Conservation (phyloP, 1,140 invertebrate genomes). For the Homalodisca vitripennis region DNA sequence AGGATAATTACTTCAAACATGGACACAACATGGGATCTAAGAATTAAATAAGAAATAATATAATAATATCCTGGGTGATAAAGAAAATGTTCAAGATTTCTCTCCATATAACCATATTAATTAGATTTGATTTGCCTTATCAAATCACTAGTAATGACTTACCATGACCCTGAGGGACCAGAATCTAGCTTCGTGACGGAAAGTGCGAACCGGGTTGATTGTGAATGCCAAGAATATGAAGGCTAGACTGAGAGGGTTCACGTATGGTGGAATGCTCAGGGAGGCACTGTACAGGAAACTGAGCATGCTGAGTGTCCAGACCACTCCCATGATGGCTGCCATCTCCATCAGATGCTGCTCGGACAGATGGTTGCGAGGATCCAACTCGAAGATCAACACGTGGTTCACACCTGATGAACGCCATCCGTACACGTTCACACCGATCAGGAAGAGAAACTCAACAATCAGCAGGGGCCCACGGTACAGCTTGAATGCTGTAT, state of each 20-base stretch:
- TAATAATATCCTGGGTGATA: too few relatives aligned
- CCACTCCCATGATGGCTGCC: constrained; percentile 78
- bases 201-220: constrained; percentile 76
- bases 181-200: constrained; percentile 73
- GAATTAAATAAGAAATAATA: too few relatives aligned
- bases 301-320: constrained; percentile 74
- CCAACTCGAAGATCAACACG: constrained; percentile 90
- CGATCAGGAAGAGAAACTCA: constrained; percentile 81
- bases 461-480: constrained; percentile 80
- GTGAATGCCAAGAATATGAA: constrained; percentile 70
- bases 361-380: constrained; percentile 83
- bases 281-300: constrained; percentile 67
- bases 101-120: too few relatives aligned
- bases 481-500: constrained; percentile 66
- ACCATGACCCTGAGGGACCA: constrained; percentile 55
- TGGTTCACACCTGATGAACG: constrained; percentile 88
- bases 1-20: too few relatives aligned
- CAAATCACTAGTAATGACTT: too few relatives aligned
- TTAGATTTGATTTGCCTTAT: too few relatives aligned
- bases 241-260: constrained; percentile 72
- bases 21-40: too few relatives aligned
- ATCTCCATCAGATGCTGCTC: constrained; percentile 84
- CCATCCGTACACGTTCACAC: constrained; percentile 90
- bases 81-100: too few relatives aligned
- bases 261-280: constrained; percentile 74